phyloP scores from a whole-genome alignment of 1,140 invertebrate species.

The Theocolax elegans region DNA sequence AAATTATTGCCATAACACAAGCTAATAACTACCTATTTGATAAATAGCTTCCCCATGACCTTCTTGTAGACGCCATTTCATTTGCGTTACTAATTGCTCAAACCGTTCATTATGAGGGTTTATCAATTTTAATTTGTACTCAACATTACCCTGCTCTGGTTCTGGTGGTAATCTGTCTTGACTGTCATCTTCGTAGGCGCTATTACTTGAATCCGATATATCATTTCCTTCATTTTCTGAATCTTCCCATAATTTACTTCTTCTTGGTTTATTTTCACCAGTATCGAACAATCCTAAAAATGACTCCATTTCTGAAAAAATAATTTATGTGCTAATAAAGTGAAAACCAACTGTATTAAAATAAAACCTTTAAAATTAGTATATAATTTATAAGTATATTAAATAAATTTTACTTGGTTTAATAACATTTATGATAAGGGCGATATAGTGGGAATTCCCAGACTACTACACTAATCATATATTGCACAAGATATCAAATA shows the following conservation, averaged over 20 bases:
- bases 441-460: too few relatives aligned
- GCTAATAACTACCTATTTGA: conserved; percentile 76
- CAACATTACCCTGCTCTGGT: conserved; percentile 89
- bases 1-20: not conserved
- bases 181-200: conserved; percentile 55
- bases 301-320: conserved; percentile 73
- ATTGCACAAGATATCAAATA: too few relatives aligned
- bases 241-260: conserved; percentile 57
- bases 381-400: too few relatives aligned
- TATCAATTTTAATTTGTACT: conserved; percentile 92
- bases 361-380: too few relatives aligned
- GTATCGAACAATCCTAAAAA: conserved; percentile 85
- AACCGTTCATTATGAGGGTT: conserved; percentile 86
- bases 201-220: conserved; percentile 52
- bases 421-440: too few relatives aligned
- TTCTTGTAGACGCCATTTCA: conserved; percentile 89
- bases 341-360: too few relatives aligned
- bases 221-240: conserved; percentile 55
- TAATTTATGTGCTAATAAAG: not conserved
- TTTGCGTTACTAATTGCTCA: conserved; percentile 90
- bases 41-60: conserved; percentile 96
- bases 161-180: conserved; percentile 83
- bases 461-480: too few relatives aligned
- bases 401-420: too few relatives aligned
- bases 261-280: conserved; percentile 59